Evolutionary conservation across 2,113 vertebrate genomes (phyloP), one percentile per base, ranked within the genome.

Genomic region (Trochalopteron elliotii): DNA sequence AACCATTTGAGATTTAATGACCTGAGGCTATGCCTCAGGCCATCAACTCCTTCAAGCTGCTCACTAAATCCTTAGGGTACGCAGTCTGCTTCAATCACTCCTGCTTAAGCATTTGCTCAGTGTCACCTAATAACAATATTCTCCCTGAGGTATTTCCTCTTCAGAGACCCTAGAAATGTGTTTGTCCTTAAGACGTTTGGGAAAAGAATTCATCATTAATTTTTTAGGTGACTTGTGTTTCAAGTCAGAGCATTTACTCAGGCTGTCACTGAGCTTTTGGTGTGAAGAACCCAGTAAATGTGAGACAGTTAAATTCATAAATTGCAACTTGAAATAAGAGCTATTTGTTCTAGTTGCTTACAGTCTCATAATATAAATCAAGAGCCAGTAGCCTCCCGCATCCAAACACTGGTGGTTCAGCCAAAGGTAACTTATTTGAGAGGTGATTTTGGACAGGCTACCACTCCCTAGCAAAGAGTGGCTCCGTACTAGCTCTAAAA

Each of bases 1-100:
- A 87, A 93, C 81, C 82, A 87, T 96, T 89, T 93, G 80, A 91
- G 86, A 57, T 92, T 96, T 96, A 97, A 47, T 95, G 93, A 89
- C 96, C 94, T 93, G 92, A 87, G 67, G 89, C 93, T 91, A 3
- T 89, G 61, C 95, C 42, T 90, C 68, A 94, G 71, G 90, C 79
- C 93, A 82, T 90, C 89, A 88, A 27, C 70, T 96, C 92, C 85
- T 95, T 90, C 80, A 81, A 83, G 91, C 80, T 95, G 86, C 78
- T 94, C 81, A 61, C 95, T 97, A 91, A 95, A 89, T 94, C 89
- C 83, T 68, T 75, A 81, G 95, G 77, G 89, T 97, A 65, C 47
- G 24, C 35, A 83, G 52, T 77, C 85, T 64, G 53, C 72, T 95
- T 95, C 92, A 82, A 35, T 97, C 91, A 74, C 28, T 93, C 68